These are phyloP conservation scores for Arctocebus calabarensis DNA, from an alignment of 2,797 vertebrate genomes.

Conservation along the genomic window DNA sequence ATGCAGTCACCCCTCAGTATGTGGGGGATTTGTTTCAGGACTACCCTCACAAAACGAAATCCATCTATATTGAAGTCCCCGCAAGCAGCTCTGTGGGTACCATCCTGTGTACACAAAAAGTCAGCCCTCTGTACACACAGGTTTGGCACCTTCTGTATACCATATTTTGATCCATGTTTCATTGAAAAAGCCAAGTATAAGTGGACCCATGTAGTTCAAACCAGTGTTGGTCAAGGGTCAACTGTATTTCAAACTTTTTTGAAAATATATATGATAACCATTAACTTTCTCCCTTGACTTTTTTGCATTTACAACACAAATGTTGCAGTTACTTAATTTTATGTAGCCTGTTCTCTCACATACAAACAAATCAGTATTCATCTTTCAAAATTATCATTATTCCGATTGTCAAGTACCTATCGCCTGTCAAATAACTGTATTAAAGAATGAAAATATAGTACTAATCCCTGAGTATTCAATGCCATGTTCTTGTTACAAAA, in stretches of 20 bases:
- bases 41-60: background rate
- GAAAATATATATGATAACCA: slow-evolving; percentile 13
- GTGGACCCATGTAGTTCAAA: background rate
- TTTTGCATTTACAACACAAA: slow-evolving; percentile 46
- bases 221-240: background rate
- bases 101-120: background rate
- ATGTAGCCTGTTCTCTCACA: background rate
- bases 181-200: background rate
- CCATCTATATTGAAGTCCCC: background rate
- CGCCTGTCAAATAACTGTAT: slow-evolving; percentile 48
- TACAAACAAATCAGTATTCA: slow-evolving; percentile 31
- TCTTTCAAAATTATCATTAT: slow-evolving; percentile 55
- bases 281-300: slow-evolving; percentile 38
- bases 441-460: slow-evolving; percentile 44
- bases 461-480: slow-evolving; percentile 69
- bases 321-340: slow-evolving; percentile 39
- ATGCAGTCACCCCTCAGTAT: background rate
- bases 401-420: slow-evolving; percentile 51
- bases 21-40: background rate
- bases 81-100: background rate
- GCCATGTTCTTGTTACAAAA: slow-evolving; percentile 51
- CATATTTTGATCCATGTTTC: background rate
- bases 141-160: background rate
- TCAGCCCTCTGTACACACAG: background rate
- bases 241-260: slow-evolving; percentile 45